These are phyloP conservation scores for Contarinia nasturtii DNA, from an alignment of 1,140 invertebrate species.

Conservation along the genomic window DNA sequence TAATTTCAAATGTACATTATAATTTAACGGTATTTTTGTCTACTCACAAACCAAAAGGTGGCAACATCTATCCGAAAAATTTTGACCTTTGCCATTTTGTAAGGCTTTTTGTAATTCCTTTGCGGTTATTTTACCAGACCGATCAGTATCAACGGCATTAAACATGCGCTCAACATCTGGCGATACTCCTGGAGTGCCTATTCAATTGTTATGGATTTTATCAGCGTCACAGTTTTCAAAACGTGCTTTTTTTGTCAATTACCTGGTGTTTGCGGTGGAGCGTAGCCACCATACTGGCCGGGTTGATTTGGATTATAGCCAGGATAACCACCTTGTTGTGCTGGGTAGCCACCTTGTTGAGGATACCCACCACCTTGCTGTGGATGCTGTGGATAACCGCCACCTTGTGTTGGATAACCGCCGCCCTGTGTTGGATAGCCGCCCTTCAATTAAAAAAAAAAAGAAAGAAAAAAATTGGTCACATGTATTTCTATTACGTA, in stretches of 20 bases:
- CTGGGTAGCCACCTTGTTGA: not conserved
- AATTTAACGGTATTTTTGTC: constrained; percentile 14
- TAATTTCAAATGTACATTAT: constrained; percentile 8
- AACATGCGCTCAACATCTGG: constrained; percentile 69
- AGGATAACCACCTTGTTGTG: not conserved
- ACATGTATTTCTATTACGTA: no score
- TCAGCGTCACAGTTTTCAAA: no score
- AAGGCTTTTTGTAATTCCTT: constrained; percentile 62
- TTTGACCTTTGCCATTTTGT: constrained; percentile 68
- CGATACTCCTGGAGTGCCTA: constrained; percentile 13
- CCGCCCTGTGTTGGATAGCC: not conserved
- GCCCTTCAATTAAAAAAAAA: not conserved
- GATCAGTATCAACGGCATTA: constrained; percentile 56
- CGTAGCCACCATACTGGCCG: not conserved
- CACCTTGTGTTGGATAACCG: not conserved
- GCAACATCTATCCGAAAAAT: constrained; percentile 69
- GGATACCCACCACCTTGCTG: constrained; percentile 1
- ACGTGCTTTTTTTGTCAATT: not conserved
- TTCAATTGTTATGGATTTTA: no score
- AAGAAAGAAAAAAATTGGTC: no score
- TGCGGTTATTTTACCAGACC: constrained; percentile 63
- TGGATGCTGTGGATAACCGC: not conserved
- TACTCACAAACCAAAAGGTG: constrained; percentile 71
- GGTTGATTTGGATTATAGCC: not conserved
- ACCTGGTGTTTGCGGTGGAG: not conserved